phyloP scores from a whole-genome alignment of 2,113 vertebrate species.

The Propithecus coquereli region DNA sequence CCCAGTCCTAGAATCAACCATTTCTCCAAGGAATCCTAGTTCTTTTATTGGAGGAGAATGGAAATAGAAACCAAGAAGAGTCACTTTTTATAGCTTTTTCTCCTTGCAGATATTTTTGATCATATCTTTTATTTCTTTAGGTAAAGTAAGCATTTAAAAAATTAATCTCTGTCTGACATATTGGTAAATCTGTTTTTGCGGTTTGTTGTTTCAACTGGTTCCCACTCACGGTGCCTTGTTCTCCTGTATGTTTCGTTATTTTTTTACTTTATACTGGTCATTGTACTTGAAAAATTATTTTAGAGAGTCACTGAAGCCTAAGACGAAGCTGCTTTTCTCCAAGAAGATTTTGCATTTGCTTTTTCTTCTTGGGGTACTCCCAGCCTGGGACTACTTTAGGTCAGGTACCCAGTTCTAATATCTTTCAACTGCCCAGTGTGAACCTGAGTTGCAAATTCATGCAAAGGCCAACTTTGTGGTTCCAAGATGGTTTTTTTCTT shows the following conservation, averaged over 20 bases:
- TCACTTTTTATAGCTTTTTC: background rate
- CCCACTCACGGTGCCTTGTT: background rate
- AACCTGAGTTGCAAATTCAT: conserved; percentile 21
- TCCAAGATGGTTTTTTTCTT: background rate
- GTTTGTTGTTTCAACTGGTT: conserved; percentile 21
- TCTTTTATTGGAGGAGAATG: background rate
- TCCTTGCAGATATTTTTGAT: conserved; percentile 19
- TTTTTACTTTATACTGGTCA: conserved; percentile 14
- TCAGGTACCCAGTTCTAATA: background rate
- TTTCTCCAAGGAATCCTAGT: background rate
- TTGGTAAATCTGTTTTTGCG: conserved; percentile 7
- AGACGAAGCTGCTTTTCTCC: background rate
- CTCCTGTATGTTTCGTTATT: background rate
- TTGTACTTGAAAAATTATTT: background rate
- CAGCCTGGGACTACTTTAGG: background rate
- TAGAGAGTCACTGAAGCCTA: conserved; percentile 24
- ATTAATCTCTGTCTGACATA: background rate
- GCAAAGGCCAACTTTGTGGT: background rate
- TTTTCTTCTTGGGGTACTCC: background rate
- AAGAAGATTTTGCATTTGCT: background rate
- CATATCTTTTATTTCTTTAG: background rate
- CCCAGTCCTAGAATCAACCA: background rate
- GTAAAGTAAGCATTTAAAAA: background rate
- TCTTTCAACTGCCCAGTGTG: background rate
- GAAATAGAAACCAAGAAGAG: background rate